Evolutionary conservation across 2,797 vertebrate species (phyloP), one percentile per base, ranked within the genome.

Genomic region (Danio choprae): DNA sequence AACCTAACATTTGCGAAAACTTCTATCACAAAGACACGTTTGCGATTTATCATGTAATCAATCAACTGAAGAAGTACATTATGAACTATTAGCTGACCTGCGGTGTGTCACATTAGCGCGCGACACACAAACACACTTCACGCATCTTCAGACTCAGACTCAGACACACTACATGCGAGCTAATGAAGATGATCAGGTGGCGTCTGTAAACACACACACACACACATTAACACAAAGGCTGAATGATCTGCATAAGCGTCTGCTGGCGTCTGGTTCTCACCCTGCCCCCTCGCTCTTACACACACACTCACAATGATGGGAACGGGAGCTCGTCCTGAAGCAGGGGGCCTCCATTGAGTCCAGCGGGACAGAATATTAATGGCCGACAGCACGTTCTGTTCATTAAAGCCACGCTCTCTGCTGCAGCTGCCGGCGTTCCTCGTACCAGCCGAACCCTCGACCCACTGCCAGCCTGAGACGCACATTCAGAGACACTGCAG

Each of bases 111-210:
- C 29, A 29, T 29, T 29, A 29, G 29, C 3, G 11, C 44, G 44
- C 44, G 44, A 46, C 44, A 7, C 2, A n/a, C 4, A 53, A 38
- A 12, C 0, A 10, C 79, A 85, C 84, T 41, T 64, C 85, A 64
- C 18, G 63, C 74, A 93, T 92, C 90, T 92, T 87, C 90, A 92
- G 82, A 60, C 41, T 56, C 53, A 71, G 68, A 94, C 93, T 96
- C 95, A 97, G 96, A 97, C 95, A 95, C 95, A 94, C 92, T 90
- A 87, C 80, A 90, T 91, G 90, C 87, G 91, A 95, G 94, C 95
- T 96, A 97, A 98, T 97, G 96, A 97, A 96, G 96, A 95, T 92
- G 95, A 91, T 93, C 93, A 93, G 92, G 92, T 92, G 93, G 90
- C 87, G 74, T 77, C 82, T 89, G 86, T 80, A 77, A 90, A 86